Base-by-base conservation (phyloP, 53 echinoderm and acorn worm species). In the Patiria pectinifera region DNA sequence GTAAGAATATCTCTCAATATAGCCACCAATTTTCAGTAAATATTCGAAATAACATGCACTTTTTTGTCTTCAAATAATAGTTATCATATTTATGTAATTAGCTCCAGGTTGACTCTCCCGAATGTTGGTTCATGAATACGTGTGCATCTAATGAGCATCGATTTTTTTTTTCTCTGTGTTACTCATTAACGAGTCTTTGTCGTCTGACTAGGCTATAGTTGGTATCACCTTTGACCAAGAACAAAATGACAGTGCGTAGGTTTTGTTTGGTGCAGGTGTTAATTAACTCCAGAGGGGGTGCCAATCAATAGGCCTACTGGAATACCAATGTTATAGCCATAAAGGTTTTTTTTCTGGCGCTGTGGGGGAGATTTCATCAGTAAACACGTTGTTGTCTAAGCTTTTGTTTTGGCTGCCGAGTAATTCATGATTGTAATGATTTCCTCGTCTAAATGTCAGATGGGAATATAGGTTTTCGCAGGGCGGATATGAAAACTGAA, bases 281-380 rank as follows among this genome's bases (percentile, higher is more conserved):
- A 74, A 74, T 74, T 74, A 74, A 74, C 24, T n/a, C 74, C 74
- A 74, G 25, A 74, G 74, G 74, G 74, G 74, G 74, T 74, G 74
- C 2, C 8, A 24, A 74, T 74, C 74, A 74, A 74, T 74, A 74
- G 3, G 10, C 35, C 35, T 35, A 35, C 35, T 35, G 22, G 74
- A 74, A 74, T 10, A 74, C 74, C 24, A 23, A 23, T n/a, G 24
- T 69, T 15, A 4, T 69, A 69, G 13, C 21, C 74, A 24, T 24
- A 4, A n/a, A 24, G 74, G 6, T n/a, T 4, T 74, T n/a, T 4
- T 74, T 10, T 74, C 35, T 35, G 35, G 24, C 74, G 19, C 15
- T 74, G 74, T 24, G 3, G 22, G 24, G 6, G 74, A 8, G 74
- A 23, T 18, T 3, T 2, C 24, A 2, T 74, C 66, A 16, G 10